Evolutionary conservation across 1,140 invertebrate genomes (phyloP), one percentile per base, ranked within the genome.

Genomic region (Diorhabda sublineata): DNA sequence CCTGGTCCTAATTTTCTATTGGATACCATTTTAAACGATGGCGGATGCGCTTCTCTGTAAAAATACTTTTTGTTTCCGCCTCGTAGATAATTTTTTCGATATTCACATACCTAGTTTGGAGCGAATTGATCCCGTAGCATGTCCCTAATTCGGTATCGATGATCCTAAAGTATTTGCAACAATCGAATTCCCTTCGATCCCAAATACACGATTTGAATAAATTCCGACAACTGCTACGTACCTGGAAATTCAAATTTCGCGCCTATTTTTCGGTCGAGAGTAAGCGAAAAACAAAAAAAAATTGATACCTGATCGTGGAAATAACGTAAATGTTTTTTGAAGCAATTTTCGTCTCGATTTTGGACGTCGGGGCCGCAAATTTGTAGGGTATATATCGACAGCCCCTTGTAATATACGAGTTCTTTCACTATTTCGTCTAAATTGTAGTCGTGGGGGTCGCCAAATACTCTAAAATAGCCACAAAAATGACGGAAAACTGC

Each of bases 351-450:
- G 11, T 84, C 79, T 0, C 79, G 72, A 65, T 80, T 71, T 26
- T 58, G 64, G n/a, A 79, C 73, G 58, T 80, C 64, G 69, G 83
- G 80, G 5, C 81, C 81, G 77, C 89, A 90, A 67, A 86, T 86
- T 73, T 89, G 86, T 26, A 88, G 82, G 2, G 84, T 86, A 70
- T 88, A 89, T 75, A 89, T 89, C 11, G 85, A 87, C 7, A 87
- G 82, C 3, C 88, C 88, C 65, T 87, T 85, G 73, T 87, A 91
- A 76, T 84, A 90, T 2, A 87, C 84, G 59, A 89, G 81, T 76
- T 90, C 88, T 73, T 87, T 88, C 2, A 90, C 78, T 9, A 89
- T 85, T 77, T 89, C 88, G 76, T 90, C 88, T 73, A 90, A 77
- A 52, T 88, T 89, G 64, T 87, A 89, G 74, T 90, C 87, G 68